Percentiles rank a stretch among this genome's conserved stretches.
These are phyloP conservation scores for Odiellus spinosus DNA, from an alignment of 2,888 invertebrate genomes.

Conservation along the genomic window DNA sequence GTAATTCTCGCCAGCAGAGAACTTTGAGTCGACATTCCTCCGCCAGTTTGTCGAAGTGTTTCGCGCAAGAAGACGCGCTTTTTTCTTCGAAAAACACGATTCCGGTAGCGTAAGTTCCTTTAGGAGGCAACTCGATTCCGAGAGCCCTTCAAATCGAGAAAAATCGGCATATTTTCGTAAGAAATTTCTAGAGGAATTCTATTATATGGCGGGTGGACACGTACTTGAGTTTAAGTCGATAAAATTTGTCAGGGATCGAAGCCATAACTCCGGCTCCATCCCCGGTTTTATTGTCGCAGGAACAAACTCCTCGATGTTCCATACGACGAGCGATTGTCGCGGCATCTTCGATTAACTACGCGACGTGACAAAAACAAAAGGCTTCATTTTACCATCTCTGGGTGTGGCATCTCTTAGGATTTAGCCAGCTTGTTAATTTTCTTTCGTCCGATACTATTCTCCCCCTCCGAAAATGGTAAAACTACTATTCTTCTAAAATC, in stretches of 20 bases:
- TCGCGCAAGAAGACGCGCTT: constrained; percentile 44
- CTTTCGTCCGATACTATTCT: neutral
- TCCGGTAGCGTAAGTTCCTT: constrained; percentile 88
- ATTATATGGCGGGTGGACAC: constrained; percentile 15
- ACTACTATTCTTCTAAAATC: no score
- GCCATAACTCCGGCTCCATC: constrained; percentile 96
- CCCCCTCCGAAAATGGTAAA: neutral
- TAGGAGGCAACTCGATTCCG: constrained; percentile 64
- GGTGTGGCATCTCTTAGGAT: no score
- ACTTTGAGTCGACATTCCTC: constrained; percentile 60
- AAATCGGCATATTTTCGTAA: no score
- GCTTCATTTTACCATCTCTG: no score
- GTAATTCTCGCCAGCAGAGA: constrained; percentile 86
- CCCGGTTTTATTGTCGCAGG: constrained; percentile 97
- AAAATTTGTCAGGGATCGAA: constrained; percentile 90
- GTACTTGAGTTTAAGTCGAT: constrained; percentile 66
- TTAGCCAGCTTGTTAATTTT: neutral
- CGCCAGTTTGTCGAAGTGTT: constrained; percentile 62
- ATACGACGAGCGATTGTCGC: constrained; percentile 86
- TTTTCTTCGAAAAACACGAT: constrained; percentile 71
- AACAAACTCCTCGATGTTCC: constrained; percentile 98
- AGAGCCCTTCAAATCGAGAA: constrained; percentile 57
- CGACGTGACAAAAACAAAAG: neutral
- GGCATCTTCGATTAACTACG: constrained; percentile 84
- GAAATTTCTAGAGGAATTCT: no score